These are phyloP conservation scores for Teleogryllus oceanicus DNA, from an alignment of 2,888 invertebrate species.

Conservation along the genomic window DNA sequence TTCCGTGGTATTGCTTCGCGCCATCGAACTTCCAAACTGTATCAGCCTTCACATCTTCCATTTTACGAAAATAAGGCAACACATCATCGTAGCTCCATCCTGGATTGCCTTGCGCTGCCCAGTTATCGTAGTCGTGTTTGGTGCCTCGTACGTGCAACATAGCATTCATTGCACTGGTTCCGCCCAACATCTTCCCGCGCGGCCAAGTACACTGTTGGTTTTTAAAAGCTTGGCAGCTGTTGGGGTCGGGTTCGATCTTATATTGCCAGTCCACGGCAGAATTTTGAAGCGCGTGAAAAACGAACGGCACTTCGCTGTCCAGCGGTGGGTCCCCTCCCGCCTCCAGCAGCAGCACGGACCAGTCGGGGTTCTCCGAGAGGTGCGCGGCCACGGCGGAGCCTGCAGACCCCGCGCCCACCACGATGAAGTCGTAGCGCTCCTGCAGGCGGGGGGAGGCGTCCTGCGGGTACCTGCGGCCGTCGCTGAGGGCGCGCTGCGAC, in stretches of 20 bases:
- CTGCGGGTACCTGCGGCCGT: background rate
- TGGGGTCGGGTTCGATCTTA: constrained; percentile 49
- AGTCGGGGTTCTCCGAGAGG: background rate
- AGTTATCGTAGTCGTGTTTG: constrained; percentile 60
- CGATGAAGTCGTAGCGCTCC: constrained; percentile 41
- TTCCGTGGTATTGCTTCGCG: constrained; percentile 50
- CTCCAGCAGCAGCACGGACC: constrained; percentile 52
- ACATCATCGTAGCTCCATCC: constrained; percentile 59
- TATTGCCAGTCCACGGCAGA: constrained; percentile 51
- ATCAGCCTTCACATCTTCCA: constrained; percentile 49
- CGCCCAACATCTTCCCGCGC: constrained; percentile 63
- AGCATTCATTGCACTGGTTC: constrained; percentile 60
- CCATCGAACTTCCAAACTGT: constrained; percentile 56
- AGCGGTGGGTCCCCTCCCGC: constrained; percentile 52
- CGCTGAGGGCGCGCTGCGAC: background rate
- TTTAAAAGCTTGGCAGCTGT: constrained; percentile 45
- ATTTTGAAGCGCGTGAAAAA: constrained; percentile 42
- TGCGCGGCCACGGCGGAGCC: background rate
- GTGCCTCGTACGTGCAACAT: constrained; percentile 65
- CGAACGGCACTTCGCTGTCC: constrained; percentile 49
- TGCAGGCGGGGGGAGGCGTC: background rate
- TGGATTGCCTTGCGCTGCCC: constrained; percentile 58
- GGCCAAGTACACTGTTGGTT: constrained; percentile 52
- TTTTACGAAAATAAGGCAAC: constrained; percentile 49
- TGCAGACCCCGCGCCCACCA: constrained; percentile 30